A percentile compares a stretch with the other conserved stretches of the same genome.
phyloP scores from a whole-genome alignment of 2,113 vertebrate genomes.

The Leiothrix lutea region DNA sequence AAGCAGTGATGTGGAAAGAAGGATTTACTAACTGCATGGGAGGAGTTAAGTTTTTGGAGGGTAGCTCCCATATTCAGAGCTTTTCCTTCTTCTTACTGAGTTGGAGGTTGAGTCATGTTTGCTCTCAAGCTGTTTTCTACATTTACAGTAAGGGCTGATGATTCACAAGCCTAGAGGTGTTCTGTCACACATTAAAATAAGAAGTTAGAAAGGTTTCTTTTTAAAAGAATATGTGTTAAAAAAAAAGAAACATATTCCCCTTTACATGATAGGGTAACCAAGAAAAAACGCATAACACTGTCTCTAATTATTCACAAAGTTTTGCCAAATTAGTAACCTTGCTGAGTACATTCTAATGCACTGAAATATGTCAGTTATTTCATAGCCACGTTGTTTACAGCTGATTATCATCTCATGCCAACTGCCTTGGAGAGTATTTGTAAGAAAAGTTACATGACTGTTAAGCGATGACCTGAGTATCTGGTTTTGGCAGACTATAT shows the following conservation, averaged over 20 bases:
- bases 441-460: not conserved
- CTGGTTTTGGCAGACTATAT: not conserved
- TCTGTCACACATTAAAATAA: not conserved
- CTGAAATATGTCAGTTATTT: not conserved
- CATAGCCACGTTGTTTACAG: not conserved
- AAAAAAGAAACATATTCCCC: not conserved
- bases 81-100: not conserved
- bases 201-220: not conserved
- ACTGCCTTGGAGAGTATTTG: not conserved
- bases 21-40: not conserved
- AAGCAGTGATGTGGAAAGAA: not conserved
- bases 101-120: not conserved
- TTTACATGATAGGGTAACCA: not conserved
- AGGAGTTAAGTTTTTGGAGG: not conserved
- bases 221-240: not conserved
- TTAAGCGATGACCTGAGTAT: not conserved
- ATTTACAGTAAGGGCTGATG: not conserved
- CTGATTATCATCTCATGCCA: not conserved
- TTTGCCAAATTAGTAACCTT: not conserved
- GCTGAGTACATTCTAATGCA: not conserved
- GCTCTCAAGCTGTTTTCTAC: not conserved
- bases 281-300: not conserved
- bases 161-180: not conserved
- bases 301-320: not conserved
- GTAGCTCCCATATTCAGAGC: accelerated